These are phyloP conservation scores for Dusona sp. DNA, from an alignment of 2,888 invertebrate genomes.

Conservation along the genomic window DNA sequence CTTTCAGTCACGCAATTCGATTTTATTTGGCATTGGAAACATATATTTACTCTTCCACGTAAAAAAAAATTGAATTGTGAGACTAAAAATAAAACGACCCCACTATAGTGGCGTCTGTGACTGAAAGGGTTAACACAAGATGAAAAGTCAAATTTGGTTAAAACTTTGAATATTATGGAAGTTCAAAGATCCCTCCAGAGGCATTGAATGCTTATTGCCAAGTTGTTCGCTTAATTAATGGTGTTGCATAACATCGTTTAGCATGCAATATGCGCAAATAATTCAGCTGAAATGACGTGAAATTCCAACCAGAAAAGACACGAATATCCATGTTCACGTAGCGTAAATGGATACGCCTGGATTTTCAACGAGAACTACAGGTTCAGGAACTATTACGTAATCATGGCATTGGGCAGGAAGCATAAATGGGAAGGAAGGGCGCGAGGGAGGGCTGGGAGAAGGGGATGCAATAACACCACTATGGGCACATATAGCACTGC, in stretches of 20 bases:
- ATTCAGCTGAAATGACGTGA: background rate
- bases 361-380: slow-evolving; percentile 15
- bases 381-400: slow-evolving; percentile 1
- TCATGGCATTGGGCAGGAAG: slow-evolving; percentile 4
- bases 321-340: slow-evolving; percentile 7
- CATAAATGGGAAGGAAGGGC: background rate
- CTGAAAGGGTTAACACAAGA: too few species aligned
- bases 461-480: slow-evolving; percentile 12
- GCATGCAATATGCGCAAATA: background rate
- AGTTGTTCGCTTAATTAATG: slow-evolving; percentile 1
- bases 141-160: background rate
- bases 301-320: background rate
- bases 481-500: slow-evolving; percentile 10
- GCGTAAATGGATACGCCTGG: slow-evolving; percentile 5
- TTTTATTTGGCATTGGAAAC: too few species aligned
- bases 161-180: background rate
- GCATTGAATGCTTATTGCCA: background rate
- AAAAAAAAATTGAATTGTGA: too few species aligned
- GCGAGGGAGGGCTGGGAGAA: background rate
- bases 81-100: background rate
- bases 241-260: background rate
- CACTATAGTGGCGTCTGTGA: too few species aligned
- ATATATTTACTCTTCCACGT: too few species aligned
- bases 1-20: too few species aligned
- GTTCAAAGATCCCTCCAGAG: background rate